A percentile compares a stretch with the other conserved stretches of the same genome.
Conservation (phyloP, 2,888 invertebrate genomes). For the Sipha maydis region DNA sequence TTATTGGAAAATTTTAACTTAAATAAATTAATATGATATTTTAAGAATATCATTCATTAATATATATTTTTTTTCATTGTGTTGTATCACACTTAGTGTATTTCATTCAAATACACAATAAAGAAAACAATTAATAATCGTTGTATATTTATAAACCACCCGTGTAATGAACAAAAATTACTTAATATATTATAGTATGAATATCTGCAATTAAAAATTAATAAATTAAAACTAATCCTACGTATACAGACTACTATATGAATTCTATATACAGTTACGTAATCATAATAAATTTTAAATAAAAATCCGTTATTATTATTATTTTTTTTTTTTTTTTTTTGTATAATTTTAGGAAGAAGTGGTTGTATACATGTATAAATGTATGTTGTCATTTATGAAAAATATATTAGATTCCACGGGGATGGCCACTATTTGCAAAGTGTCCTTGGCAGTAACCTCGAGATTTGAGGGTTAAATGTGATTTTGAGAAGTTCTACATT, state of each 20-base stretch:
- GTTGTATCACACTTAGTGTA: too few relatives aligned
- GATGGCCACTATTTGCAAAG: neutral
- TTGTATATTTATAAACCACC: neutral
- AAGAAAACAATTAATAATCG: neutral
- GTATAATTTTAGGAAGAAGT: neutral
- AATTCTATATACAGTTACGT: neutral
- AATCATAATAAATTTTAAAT: neutral
- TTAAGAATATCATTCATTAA: neutral
- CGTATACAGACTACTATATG: neutral
- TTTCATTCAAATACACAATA: too few relatives aligned
- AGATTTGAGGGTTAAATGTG: neutral
- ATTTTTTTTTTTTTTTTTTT: too few relatives aligned
- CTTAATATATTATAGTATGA: neutral
- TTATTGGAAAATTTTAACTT: neutral
- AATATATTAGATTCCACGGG: too few relatives aligned
- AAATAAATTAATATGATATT: neutral
- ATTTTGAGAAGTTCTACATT: neutral
- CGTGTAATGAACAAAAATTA: neutral
- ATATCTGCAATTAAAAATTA: neutral
- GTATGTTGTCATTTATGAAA: neutral
- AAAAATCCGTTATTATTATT: too few relatives aligned
- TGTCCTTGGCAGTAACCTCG: slow-evolving; percentile 34
- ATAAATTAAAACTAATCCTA: neutral
- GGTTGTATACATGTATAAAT: neutral
- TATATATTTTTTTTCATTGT: too few relatives aligned